Evolutionary conservation across 2,113 vertebrate species (phyloP), one percentile per base, ranked within the genome.

Genomic region (Acinonyx jubatus): DNA sequence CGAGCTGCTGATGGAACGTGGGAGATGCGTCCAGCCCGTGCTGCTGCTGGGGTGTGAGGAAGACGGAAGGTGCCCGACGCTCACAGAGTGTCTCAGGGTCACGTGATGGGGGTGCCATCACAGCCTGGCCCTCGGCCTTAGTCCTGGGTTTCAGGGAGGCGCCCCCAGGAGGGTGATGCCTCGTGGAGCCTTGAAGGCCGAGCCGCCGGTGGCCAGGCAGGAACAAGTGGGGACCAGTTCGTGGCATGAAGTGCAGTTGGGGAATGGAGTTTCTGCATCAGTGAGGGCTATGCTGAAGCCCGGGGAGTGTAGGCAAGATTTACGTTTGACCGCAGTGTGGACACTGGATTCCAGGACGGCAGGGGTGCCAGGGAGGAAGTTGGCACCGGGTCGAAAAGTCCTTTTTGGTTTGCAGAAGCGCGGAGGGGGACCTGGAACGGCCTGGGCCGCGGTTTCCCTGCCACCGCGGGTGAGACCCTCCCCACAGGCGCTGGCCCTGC

Each of bases 321-420:
- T 36, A 25, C 2, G 0, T 29, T 38, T 3, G 65, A 41, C 33
- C 1, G 0, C 16, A 27, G 4, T 19, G 71, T 66, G 33, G 45
- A 41, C 8, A 23, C 36, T n/a, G 11, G 45, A 7, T n/a, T 18
- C 9, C 63, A 7, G 9, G 52, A n/a, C 7, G 4, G 8, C 38
- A 38, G 4, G 41, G 29, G 86, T 55, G 68, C 29, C 61, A 31
- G 81, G 45, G 48, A 50, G 36, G 48, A 57, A 10, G 11, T 50
- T 33, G 82, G 4, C 57, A n/a, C 23, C 55, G 15, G 8, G 16
- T 38, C 33, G 25, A 66, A 65, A 45, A 89, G 69, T n/a, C 14
- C 12, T 33, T 57, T 13, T 3, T 68, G 81, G 38, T 69, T 93
- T 65, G 74, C 50, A 79, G 36, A 55, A 65, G 41, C 4, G 3